Evolutionary conservation across 2,797 vertebrate species (phyloP).

Genomic region (Carduelis carduelis): DNA sequence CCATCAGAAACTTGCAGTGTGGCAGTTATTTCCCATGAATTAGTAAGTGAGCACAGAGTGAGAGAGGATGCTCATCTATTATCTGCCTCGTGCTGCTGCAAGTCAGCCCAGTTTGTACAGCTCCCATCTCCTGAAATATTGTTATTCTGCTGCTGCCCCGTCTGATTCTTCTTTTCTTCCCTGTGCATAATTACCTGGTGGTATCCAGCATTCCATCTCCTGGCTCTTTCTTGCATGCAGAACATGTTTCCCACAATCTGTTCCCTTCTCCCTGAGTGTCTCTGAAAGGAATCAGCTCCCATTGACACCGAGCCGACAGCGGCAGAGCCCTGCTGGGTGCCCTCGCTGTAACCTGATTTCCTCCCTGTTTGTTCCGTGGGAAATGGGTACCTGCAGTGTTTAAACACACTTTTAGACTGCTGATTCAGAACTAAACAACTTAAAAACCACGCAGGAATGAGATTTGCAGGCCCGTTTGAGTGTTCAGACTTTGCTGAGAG

Average conservation of each 20-base stretch:
- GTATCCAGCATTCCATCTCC: constrained; percentile 70
- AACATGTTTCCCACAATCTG: constrained; percentile 84
- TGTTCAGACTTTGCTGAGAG: constrained; percentile 58
- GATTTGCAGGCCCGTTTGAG: constrained; percentile 70
- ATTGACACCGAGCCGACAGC: constrained; percentile 81
- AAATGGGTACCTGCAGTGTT: constrained; percentile 79
- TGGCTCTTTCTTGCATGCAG: constrained; percentile 79
- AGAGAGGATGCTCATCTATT: constrained; percentile 16
- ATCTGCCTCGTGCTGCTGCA: constrained; percentile 31
- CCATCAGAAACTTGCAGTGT: constrained; percentile 43
- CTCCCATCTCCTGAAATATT: constrained; percentile 45
- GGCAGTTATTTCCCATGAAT: constrained; percentile 62
- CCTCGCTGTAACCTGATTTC: constrained; percentile 82
- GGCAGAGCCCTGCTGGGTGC: constrained; percentile 80
- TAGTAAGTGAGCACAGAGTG: constrained; percentile 16
- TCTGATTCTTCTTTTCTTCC: constrained; percentile 6
- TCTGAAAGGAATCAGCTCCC: constrained; percentile 82
- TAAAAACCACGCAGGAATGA: constrained; percentile 70
- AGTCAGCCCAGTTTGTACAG: constrained; percentile 12
- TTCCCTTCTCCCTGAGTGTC: constrained; percentile 80
- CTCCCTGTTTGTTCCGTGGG: constrained; percentile 80
- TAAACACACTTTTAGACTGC: constrained; percentile 75
- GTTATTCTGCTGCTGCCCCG: constrained; percentile 32
- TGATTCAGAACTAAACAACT: constrained; percentile 77
- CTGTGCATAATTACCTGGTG: constrained; percentile 78